Conservation (phyloP, 2,113 vertebrate species). For the Haemorhous mexicanus region DNA sequence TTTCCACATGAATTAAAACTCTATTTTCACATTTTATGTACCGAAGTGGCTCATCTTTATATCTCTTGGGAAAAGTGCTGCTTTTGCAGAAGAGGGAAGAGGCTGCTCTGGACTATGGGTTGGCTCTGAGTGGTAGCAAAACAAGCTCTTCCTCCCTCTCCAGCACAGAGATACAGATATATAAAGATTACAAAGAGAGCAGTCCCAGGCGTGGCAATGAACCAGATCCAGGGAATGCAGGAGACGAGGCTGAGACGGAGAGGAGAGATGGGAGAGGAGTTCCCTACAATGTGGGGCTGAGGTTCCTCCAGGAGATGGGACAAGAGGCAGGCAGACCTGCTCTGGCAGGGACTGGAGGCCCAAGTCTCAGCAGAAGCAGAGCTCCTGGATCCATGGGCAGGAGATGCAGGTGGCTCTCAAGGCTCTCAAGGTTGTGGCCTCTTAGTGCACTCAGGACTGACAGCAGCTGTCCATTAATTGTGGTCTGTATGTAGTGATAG, state of each 20-base stretch:
- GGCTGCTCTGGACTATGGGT: not conserved
- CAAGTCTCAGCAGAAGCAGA: not conserved
- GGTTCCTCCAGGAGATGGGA: not conserved
- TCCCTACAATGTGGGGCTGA: rapidly evolving
- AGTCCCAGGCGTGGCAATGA: not conserved
- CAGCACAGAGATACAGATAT: not conserved
- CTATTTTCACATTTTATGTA: not conserved
- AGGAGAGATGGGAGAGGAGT: not conserved
- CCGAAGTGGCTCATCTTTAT: not conserved
- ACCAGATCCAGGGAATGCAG: not conserved
- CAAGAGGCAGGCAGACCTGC: not conserved
- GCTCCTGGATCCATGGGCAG: not conserved
- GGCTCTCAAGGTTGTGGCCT: not conserved
- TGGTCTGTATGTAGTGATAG: not conserved
- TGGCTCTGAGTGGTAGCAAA: not conserved
- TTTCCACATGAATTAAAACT: not conserved
- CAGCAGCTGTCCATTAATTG: not conserved
- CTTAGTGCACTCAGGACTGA: not conserved
- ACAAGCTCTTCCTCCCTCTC: not conserved
- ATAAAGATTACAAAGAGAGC: not conserved
- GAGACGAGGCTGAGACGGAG: not conserved
- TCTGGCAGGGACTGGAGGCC: not conserved
- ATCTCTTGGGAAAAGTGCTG: not conserved
- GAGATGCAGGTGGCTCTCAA: not conserved
- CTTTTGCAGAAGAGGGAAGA: not conserved